Percentiles rank a stretch among this genome's conserved stretches.
phyloP scores from a whole-genome alignment of 2,888 invertebrate genomes.

The Pemphredon lugubris region DNA sequence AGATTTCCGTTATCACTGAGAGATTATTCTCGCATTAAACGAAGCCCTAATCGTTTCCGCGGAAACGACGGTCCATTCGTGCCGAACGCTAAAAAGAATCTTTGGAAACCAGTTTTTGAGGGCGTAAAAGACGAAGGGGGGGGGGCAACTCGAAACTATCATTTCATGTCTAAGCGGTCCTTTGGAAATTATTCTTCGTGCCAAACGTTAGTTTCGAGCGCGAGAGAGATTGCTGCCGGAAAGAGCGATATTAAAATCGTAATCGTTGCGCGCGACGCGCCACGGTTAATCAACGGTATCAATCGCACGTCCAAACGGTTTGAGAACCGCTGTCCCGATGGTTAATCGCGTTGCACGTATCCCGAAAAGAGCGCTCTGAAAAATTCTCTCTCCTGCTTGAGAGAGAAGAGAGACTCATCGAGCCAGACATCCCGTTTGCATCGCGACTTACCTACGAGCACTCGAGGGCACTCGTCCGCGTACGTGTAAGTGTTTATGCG shows the following conservation, averaged over 20 bases:
- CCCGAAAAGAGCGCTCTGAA: conserved; percentile 4
- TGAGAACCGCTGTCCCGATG: no score
- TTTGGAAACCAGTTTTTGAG: not conserved
- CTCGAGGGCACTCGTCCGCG: conserved; percentile 2
- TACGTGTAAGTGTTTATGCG: conserved; percentile 10
- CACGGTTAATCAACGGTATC: no score
- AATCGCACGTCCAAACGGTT: no score
- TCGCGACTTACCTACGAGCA: conserved; percentile 10
- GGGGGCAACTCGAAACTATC: no score
- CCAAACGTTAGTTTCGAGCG: no score
- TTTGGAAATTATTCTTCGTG: no score
- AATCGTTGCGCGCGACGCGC: no score
- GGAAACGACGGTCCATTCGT: not conserved
- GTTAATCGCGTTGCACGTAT: conserved; percentile 17
- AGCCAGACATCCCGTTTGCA: conserved; percentile 37
- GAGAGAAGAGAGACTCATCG: conserved; percentile 31
- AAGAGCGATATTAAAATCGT: no score
- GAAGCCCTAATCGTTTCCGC: not conserved
- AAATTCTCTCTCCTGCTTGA: conserved; percentile 25
- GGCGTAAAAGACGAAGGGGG: not conserved
- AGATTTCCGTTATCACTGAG: not conserved
- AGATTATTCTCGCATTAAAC: not conserved
- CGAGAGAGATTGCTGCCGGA: no score
- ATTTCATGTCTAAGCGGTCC: no score
- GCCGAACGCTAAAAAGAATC: not conserved